Percentiles rank a stretch among this genome's conserved stretches.
These are phyloP conservation scores for Tenodera sinensis DNA, from an alignment of 2,888 invertebrate species.

Conservation along the genomic window DNA sequence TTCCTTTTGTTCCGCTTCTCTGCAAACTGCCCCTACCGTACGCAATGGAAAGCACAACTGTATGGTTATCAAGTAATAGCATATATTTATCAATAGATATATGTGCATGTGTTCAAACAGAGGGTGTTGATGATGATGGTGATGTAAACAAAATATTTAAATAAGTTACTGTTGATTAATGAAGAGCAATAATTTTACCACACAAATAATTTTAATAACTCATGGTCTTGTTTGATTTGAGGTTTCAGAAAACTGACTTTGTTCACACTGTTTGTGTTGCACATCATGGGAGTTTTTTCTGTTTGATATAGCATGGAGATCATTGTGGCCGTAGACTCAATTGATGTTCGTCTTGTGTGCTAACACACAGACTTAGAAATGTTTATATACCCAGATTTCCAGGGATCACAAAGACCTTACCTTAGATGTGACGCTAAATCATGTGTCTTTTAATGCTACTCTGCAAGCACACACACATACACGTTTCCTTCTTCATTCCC, in stretches of 20 bases:
- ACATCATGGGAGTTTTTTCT: not conserved
- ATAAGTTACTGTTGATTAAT: not conserved
- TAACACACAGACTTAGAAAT: too few species aligned
- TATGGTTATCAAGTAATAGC: not conserved
- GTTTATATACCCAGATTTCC: too few species aligned
- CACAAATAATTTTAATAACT: not conserved
- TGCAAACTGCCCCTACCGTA: conserved; percentile 27
- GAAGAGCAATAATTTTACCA: not conserved
- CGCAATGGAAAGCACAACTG: not conserved
- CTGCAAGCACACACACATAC: too few species aligned
- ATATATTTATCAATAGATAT: not conserved
- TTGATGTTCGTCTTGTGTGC: too few species aligned
- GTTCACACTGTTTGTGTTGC: not conserved
- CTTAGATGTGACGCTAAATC: too few species aligned
- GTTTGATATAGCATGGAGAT: not conserved
- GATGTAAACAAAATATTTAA: not conserved
- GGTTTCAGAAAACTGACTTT: not conserved
- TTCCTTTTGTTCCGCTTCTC: conserved; percentile 7
- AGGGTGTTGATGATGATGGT: not conserved
- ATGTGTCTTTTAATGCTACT: too few species aligned
- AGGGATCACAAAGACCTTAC: too few species aligned
- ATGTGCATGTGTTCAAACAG: not conserved
- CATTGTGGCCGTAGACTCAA: not conserved
- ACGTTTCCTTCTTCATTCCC: too few species aligned
- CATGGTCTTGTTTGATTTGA: not conserved